Base-by-base conservation (phyloP, 2,113 vertebrate species). In the Phrynosoma blainvillii region DNA sequence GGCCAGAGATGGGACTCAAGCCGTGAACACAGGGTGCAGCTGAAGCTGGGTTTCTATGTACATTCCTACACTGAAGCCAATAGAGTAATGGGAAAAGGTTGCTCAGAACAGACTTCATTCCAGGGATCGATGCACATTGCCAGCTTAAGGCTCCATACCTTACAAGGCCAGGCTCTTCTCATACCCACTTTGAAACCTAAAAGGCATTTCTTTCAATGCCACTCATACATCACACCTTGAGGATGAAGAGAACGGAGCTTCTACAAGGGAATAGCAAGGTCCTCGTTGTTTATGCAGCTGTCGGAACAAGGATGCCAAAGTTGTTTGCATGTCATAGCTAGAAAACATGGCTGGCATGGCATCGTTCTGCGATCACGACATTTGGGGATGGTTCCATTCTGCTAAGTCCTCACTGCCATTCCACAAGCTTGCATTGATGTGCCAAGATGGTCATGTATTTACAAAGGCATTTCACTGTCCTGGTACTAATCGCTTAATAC, bases 221-320 rank as follows among this genome's bases (percentile, higher is more conserved):
- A 21, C 52, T 32, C 10, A 6, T 65, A 32, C 32, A 82, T 66
- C 70, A 32, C 27, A 21, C 27, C 56, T 9, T 30, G n/a, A 54
- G 21, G 8, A 21, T 5, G 23, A 76, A 80, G 40, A 77, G 14
- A 9, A 14, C 12, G 80, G 87, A 77, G 23, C 27, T 1, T 62
- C 32, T 68, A 52, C 66, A 73, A 36, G 52, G 12, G 56, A 82
- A 52, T 7, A 16, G 66, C 0, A 13, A 79, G 32, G 30, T 27
- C 5, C 11, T 52, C 16, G 27, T 16, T 74, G 82, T 40, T 85
- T 30, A 27, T n/a, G 68, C 87, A 89, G 87, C 82, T 89, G 56
- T 66, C 8, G 30, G 76, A 25, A 11, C 7, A 32, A 76, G 54
- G 84, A 76, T 62, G 65, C 10, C 85, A 7, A 20, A 42, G 21